Conservation (phyloP, 2,113 vertebrate species). For the Nymphicus hollandicus region DNA sequence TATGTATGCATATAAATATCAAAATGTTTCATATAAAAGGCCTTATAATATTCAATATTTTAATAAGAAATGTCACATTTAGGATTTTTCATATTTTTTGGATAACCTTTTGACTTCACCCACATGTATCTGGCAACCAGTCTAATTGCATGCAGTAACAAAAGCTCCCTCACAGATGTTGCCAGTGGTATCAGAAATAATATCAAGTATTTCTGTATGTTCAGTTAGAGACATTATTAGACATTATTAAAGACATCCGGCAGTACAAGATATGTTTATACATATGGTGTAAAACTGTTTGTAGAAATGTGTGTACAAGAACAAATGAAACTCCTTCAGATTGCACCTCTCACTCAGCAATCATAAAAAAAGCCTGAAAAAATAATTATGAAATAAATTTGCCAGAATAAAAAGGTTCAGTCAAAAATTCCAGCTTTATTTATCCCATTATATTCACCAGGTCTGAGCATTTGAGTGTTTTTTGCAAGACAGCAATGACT, state of each 20-base stretch:
- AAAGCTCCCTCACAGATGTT: not conserved
- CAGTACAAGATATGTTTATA: not conserved
- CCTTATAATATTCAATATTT: not conserved
- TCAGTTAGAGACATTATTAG: not conserved
- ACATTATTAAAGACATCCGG: not conserved
- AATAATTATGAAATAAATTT: not conserved
- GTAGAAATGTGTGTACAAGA: not conserved
- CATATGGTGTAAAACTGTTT: accelerated
- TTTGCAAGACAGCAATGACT: not conserved
- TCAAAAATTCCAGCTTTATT: not conserved
- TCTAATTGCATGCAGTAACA: not conserved
- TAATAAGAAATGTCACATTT: not conserved
- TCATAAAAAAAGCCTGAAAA: not conserved
- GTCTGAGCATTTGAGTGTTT: not conserved
- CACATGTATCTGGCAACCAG: not conserved
- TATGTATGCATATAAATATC: not conserved
- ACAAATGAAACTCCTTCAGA: not conserved
- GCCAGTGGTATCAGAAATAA: not conserved
- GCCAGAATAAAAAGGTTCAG: accelerated
- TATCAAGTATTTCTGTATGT: not conserved
- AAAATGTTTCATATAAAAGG: not conserved
- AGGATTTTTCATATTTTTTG: accelerated
- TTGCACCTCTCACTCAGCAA: not conserved
- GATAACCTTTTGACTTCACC: not conserved
- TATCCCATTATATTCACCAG: not conserved